Base-by-base conservation (phyloP, 2,888 invertebrate genomes). In the Pogonocherus hispidulus region DNA sequence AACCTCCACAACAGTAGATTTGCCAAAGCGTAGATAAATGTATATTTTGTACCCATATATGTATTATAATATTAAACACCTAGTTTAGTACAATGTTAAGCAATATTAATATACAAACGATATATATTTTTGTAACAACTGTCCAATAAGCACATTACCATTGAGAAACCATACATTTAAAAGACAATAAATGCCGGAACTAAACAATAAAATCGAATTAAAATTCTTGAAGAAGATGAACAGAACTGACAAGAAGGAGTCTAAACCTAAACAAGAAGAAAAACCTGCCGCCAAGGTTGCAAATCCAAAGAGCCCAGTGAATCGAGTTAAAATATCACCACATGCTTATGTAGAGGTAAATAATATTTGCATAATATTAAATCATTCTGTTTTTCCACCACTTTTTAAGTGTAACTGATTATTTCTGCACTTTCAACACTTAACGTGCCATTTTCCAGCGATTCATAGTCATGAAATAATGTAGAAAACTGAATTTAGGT, bases 291-390 rank as follows among this genome's bases (percentile, higher is more conserved):
- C 75, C 64, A 69, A 41, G 16, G 41, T 8, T 27, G 27, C 63
- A 59, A 77, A 71, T 47, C 78, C 79, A 59, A 79, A 79, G 69
- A 75, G 78, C 60, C 75, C 76, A 19, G 70, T 67, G 44, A 82
- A 80, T 62, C 76, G 84, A 63, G 84, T 85, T 35, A 84, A 82
- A 76, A 84, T 84, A 56, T 77, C 84, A 14, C 84, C 84, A 19
- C 81, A 82, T 69, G 80, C 82, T 19, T 83, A 83, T 72, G 83
- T 82, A 18, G 84, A 84, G 84, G 84, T 84, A 82, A 82, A 18
- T 51, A 51, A n/a, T n/a, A n/a, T n/a, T n/a, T n/a, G n/a, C n/a
- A n/a, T n/a, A n/a, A n/a, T n/a, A n/a, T n/a, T n/a, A n/a, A n/a
- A n/a, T n/a, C n/a, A n/a, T n/a, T n/a, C n/a, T n/a, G n/a, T n/a